Base-by-base conservation (phyloP, 2,888 invertebrate species). In the Antheraea yamamai region DNA sequence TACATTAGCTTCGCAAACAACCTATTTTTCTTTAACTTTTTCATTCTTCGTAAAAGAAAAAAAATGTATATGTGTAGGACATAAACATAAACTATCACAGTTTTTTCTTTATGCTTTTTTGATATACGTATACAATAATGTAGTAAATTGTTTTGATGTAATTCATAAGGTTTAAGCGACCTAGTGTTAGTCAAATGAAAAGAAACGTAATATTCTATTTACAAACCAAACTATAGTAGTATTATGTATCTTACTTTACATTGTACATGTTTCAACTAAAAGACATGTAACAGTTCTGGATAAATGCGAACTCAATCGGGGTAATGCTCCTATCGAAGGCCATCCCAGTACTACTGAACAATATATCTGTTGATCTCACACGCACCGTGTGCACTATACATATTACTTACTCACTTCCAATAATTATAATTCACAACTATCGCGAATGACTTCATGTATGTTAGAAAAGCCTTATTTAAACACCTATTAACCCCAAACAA, bases 251-350 rank as follows among this genome's bases (percentile, higher is more conserved):
- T n/a, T 1, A 61, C 10, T 3, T 23, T 23, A 3, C n/a, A 23
- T 61, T n/a, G 12, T n/a, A 10, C 10, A 23, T 61, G 10, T 3
- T 7, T 61, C 55, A 35, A 16, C 68, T 68, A 55, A 68, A 66
- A 74, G 55, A 74, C 68, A 73, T 70, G 73, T 73, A 26, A 73
- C 58, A 73, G 73, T 73, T 51, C 35, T 71, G 73, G 73, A 55
- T 73, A 73, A 73, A 70, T 20, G 64, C 66, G 77, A 76, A 74
- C 79, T 80, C 79, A 77, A 79, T 75, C 78, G 77, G 82, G 81
- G 81, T 85, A 87, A 84, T 80, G 84, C 80, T 78, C 83, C 78
- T 75, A 77, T 79, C 80, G 83, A 89, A 89, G 88, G 87, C 83
- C 85, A 80, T 75, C 78, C 77, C 76, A 81, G 81, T 82, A 83